Evolutionary conservation across 2,113 vertebrate genomes (phyloP), one percentile per base, ranked within the genome.

Genomic region (Cebidichthys violaceus): DNA sequence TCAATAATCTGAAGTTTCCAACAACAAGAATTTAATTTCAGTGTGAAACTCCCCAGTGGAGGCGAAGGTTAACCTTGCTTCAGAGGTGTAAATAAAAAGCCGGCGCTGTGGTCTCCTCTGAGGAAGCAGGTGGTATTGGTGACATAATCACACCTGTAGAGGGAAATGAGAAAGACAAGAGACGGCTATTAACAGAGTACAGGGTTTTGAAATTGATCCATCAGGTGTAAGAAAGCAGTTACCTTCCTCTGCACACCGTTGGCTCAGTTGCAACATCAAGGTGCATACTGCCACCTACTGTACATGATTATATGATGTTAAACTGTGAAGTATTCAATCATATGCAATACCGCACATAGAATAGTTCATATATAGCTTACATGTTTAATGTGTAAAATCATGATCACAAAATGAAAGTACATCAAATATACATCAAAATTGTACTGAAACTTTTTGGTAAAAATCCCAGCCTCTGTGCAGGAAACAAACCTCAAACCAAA

Each of bases 281-380:
- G 67, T 61, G 27, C 41, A 75, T 39, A 72, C 88, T 88, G 88
- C 88, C 86, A 77, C 76, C 90, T 86, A 47, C 39, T 78, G 60
- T 71, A 47, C 20, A 68, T 55, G 43, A 43, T 54, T 55, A n/a
- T 37, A 50, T 65, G 4, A 11, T 43, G 10, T 20, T 29, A 6
- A 60, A n/a, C 29, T 47, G 4, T 43, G 27, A 15, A 20, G 15
- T 22, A 29, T 54, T 33, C 24, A 31, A 6, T 55, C 33, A 6
- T 75, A 29, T 52, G 27, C 22, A 37, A 18, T 20, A 9, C 2
- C n/a, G 31, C 13, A 11, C 43, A 75, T 18, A 18, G 31, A 64
- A 37, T 4, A 29, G 35, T 66, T 6, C 9, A 18, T n/a, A n/a
- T n/a, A n/a, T n/a, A 59, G 2, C n/a, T 29, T 41, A 72, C 9